Base-by-base conservation (phyloP, 2,888 invertebrate genomes). In the Acanthopleura granulata region DNA sequence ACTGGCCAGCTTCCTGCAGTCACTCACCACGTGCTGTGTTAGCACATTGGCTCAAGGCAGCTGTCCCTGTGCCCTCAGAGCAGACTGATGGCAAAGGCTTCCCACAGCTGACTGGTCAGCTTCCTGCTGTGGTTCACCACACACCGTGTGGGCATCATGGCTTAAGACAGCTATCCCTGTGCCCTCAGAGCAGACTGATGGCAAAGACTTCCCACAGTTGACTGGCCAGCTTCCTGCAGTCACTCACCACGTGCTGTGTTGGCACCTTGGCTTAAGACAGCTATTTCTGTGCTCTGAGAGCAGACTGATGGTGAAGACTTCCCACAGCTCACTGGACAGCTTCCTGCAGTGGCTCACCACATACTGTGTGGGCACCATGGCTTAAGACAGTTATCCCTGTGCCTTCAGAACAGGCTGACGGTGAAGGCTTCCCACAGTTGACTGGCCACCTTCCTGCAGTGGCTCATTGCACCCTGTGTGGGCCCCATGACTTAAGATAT, bases 371-470 rank as follows among this genome's bases (percentile, higher is more conserved):
- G n/a, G n/a, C n/a, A n/a, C n/a, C n/a, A n/a, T n/a, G n/a, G n/a
- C n/a, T n/a, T n/a, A n/a, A n/a, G n/a, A n/a, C n/a, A n/a, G n/a
- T n/a, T n/a, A n/a, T n/a, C n/a, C n/a, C n/a, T n/a, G n/a, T n/a
- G n/a, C n/a, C n/a, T n/a, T 51, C 18, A 51, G 51, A 51, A 18
- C n/a, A 86, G 74, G 74, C 80, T 84, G 72, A 85, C 79, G 30
- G 81, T 86, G 0, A 84, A 82, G 57, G 83, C 84, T 72, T 87
- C 85, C 82, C 85, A 86, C 73, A 89, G 78, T 72, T 81, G 80
- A 16, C 78, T 77, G 1, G 87, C 84, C 51, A 89, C 82, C 72
- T 82, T 83, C 50, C 82, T 80, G 76, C 87, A 84, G 70, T 88
- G 87, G n/a, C 51, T 51, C 51, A 15, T 51, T 15, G 51, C 14